A percentile compares a stretch with the other conserved stretches of the same genome.
These are phyloP conservation scores for Gari tellinella DNA, from an alignment of 2,888 invertebrate species.

Conservation along the genomic window DNA sequence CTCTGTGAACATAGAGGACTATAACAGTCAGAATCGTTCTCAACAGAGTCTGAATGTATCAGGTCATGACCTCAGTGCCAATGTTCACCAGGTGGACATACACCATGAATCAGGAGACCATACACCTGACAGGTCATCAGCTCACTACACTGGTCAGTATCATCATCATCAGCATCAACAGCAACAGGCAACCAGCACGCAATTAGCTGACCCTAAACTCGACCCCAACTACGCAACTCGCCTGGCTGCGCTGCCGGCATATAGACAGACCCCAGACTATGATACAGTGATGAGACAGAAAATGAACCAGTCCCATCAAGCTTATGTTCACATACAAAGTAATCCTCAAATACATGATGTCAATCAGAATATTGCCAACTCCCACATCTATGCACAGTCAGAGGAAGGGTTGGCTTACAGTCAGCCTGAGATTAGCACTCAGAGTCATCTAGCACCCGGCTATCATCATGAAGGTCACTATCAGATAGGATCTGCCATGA, in stretches of 20 bases:
- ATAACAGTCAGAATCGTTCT: slow-evolving; percentile 60
- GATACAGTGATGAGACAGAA: slow-evolving; percentile 94
- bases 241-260: slow-evolving; percentile 81
- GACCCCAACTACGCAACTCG: slow-evolving; percentile 69
- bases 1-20: slow-evolving; percentile 66
- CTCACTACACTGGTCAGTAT: slow-evolving; percentile 34
- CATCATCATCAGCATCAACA: slow-evolving; percentile 36
- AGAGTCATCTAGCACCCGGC: slow-evolving; percentile 39
- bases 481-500: slow-evolving; percentile 71
- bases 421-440: slow-evolving; percentile 60
- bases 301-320: slow-evolving; percentile 61
- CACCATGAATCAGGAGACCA: slow-evolving; percentile 31
- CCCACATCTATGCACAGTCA: slow-evolving; percentile 72
- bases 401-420: slow-evolving; percentile 64
- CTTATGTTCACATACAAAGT: slow-evolving; percentile 24
- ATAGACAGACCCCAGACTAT: slow-evolving; percentile 95
- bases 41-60: slow-evolving; percentile 75
- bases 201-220: slow-evolving; percentile 27
- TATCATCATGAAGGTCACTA: slow-evolving; percentile 68
- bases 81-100: slow-evolving; percentile 33
- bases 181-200: slow-evolving; percentile 27
- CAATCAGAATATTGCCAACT: slow-evolving; percentile 63
- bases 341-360: slow-evolving; percentile 59
- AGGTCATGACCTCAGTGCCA: slow-evolving; percentile 40
- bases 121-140: slow-evolving; percentile 21